Conservation (phyloP, 1,140 invertebrate genomes). For the Aphaenogaster rudis region DNA sequence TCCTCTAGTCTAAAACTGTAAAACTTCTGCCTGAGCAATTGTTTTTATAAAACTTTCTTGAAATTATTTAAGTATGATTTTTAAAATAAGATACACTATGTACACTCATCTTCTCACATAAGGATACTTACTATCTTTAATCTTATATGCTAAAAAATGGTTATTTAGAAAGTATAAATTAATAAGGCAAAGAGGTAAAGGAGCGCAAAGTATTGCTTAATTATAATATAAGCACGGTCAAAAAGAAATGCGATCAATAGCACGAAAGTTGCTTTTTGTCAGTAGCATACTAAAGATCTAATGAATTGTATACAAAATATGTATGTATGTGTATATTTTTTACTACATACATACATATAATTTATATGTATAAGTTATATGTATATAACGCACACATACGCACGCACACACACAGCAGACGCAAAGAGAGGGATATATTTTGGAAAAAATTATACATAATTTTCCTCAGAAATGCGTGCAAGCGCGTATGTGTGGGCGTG, state of each 20-base stretch:
- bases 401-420: no score
- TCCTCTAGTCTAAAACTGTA: no score
- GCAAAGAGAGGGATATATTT: background rate
- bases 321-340: background rate
- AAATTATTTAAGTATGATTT: no score
- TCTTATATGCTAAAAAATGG: constrained; percentile 29
- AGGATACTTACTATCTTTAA: constrained; percentile 45
- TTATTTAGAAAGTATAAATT: constrained; percentile 28
- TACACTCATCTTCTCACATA: background rate
- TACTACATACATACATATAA: no score
- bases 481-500: background rate
- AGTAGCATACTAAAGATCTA: constrained; percentile 57
- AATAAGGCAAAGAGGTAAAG: background rate
- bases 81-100: background rate
- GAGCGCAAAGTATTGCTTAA: constrained; percentile 12
- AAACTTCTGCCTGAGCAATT: no score
- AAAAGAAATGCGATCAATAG: constrained; percentile 59
- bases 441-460: background rate
- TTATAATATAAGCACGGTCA: constrained; percentile 31
- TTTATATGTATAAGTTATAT: no score
- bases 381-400: no score
- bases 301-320: constrained; percentile 45
- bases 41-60: no score
- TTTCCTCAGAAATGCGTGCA: constrained; percentile 31
- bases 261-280: constrained; percentile 60